Conservation (phyloP, 1,140 invertebrate species). For the Galendromus occidentalis region DNA sequence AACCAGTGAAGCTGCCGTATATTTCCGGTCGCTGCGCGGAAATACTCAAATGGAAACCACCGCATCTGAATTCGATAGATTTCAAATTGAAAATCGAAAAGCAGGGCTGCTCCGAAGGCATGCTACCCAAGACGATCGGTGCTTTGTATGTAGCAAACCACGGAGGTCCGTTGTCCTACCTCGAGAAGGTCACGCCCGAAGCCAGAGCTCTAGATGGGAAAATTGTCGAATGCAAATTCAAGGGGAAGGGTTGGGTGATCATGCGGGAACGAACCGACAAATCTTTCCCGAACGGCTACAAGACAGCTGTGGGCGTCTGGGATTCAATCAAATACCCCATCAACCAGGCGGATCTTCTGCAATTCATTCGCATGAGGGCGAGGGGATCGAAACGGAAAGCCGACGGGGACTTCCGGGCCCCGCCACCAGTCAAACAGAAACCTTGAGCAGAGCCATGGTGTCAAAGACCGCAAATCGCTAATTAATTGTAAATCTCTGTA, state of each 20-base stretch:
- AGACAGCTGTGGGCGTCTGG: constrained; percentile 51
- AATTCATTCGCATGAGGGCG: constrained; percentile 36
- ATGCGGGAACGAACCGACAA: constrained; percentile 94
- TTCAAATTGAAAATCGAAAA: constrained; percentile 65
- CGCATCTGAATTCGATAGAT: constrained; percentile 79
- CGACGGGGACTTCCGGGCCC: too few relatives aligned
- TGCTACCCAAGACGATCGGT: constrained; percentile 24
- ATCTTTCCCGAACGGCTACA: constrained; percentile 73
- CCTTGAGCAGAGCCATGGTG: too few relatives aligned
- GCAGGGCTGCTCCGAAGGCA: constrained; percentile 46
- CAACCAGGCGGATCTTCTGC: constrained; percentile 51
- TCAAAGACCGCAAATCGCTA: too few relatives aligned
- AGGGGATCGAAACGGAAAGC: too few relatives aligned
- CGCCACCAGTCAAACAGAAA: too few relatives aligned
- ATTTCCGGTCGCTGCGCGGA: constrained; percentile 52
- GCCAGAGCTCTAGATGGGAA: constrained; percentile 64
- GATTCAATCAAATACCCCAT: constrained; percentile 48
- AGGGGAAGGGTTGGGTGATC: constrained; percentile 57
- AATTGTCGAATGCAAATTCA: constrained; percentile 76
- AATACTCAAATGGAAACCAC: constrained; percentile 95
- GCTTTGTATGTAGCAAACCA: constrained; percentile 22
- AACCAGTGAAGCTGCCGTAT: constrained; percentile 50
- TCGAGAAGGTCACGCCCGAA: constrained; percentile 36
- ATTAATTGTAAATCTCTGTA: too few relatives aligned
- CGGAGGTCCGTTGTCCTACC: constrained; percentile 16